These are phyloP conservation scores for Datnioides undecimradiatus DNA, from an alignment of 2,113 vertebrate species.

Conservation along the genomic window DNA sequence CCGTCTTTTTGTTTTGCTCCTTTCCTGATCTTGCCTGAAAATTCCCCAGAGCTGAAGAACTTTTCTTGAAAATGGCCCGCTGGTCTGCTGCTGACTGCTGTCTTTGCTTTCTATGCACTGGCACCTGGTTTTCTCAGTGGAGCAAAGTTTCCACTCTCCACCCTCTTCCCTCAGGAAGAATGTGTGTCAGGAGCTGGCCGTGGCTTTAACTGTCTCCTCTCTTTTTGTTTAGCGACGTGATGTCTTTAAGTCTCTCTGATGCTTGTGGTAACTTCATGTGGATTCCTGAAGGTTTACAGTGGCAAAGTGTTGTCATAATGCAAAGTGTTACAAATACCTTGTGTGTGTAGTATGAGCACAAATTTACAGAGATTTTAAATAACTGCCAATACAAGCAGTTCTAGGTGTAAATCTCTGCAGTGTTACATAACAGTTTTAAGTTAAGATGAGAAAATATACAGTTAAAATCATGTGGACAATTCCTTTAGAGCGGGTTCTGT, in stretches of 20 bases:
- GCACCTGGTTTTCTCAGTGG: constrained; percentile 62
- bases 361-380: constrained; percentile 7
- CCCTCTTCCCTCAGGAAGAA: constrained; percentile 66
- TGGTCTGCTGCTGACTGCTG: constrained; percentile 16
- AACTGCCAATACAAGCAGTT: not conserved
- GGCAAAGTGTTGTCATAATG: constrained; percentile 28
- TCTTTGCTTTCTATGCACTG: constrained; percentile 10
- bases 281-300: constrained; percentile 41
- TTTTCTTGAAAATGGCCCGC: not conserved
- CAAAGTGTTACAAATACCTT: not conserved
- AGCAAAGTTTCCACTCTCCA: constrained; percentile 68
- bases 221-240: constrained; percentile 11
- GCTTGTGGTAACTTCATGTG: constrained; percentile 32
- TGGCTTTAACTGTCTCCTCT: constrained; percentile 44
- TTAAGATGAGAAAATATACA: constrained; percentile 2
- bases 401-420: constrained; percentile 10
- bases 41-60: constrained; percentile 3
- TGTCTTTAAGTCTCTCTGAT: constrained; percentile 27
- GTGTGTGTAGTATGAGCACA: not conserved
- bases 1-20: constrained; percentile 57
- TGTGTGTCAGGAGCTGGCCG: constrained; percentile 64
- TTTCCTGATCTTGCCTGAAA: not conserved
- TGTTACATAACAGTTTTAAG: not conserved
- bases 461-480: not conserved
- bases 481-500: not conserved